Evolutionary conservation across 2,797 vertebrate species (phyloP), one percentile per base, ranked within the genome.

Genomic region (Coilia nasus): DNA sequence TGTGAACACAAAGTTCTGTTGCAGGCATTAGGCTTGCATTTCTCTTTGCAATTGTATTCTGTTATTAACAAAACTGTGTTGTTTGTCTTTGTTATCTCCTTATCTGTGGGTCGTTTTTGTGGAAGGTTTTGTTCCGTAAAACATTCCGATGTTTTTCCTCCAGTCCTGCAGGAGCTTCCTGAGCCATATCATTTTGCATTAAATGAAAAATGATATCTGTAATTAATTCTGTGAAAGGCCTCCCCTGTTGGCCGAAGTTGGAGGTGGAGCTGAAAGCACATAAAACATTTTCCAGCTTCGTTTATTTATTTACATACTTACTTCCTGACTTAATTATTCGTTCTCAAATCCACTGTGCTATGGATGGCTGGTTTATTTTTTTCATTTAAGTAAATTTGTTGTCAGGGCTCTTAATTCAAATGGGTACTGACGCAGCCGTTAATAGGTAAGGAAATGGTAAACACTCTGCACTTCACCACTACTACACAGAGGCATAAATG

Each of bases 331-430:
- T 78, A 19, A 44, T 44, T 41, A 15, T 78, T 78, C 44, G 44
- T 78, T 78, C 9, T 44, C 11, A 0, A 7, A 78, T 10, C 71
- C 41, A 9, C 6, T 10, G 81, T 71, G 89, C 88, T 89, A 83
- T 87, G 85, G 85, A 84, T 88, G 86, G 85, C 83, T 86, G 88
- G 50, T 75, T 78, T 19, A 86, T 90, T 91, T 87, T 88, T 88
- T 54, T 84, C 41, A 88, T 88, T 47, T 81, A 90, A 90, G 89
- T 88, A 85, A 82, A 90, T 90, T 87, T 88, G 84, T 88, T 89
- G 86, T 90, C 88, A 84, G 82, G 84, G 81, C 67, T 82, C 41
- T 83, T 90, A 85, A 88, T 90, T 86, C 87, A 86, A 83, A 86
- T 75, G 67, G 81, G 81, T 88, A 85, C 88, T 87, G 83, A 89